Percentiles rank a stretch among this genome's conserved stretches.
These are phyloP conservation scores for Enteromius viviparus DNA, from an alignment of 2,797 vertebrate genomes.

Conservation along the genomic window DNA sequence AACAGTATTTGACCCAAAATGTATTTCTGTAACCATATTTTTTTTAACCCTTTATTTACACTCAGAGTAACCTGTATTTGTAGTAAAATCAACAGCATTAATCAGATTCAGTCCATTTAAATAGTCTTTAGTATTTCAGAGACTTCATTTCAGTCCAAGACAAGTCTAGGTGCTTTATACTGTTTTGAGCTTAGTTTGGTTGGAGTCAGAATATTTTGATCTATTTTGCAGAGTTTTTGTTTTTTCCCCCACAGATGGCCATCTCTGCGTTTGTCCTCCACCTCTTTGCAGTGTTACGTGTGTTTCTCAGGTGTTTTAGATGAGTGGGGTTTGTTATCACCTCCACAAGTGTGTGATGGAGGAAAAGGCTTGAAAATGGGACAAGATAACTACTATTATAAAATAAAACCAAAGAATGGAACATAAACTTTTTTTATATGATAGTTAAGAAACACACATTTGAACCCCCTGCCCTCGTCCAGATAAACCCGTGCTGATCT, in stretches of 20 bases:
- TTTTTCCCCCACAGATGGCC: background rate
- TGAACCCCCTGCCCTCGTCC: constrained; percentile 55
- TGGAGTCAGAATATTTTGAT: background rate
- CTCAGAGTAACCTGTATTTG: background rate
- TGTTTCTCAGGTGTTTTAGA: constrained; percentile 17
- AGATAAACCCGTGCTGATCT: constrained; percentile 11
- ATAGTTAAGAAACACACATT: constrained; percentile 27
- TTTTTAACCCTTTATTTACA: background rate
- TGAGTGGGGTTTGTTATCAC: constrained; percentile 11
- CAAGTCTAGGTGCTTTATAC: background rate
- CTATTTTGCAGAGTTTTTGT: background rate
- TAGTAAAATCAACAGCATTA: background rate
- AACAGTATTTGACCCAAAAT: background rate
- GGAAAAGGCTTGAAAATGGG: background rate
- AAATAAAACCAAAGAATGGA: background rate
- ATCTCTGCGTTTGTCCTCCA: constrained; percentile 24
- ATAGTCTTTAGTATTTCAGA: too few species aligned
- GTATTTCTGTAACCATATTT: background rate
- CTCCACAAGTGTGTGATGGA: constrained; percentile 20
- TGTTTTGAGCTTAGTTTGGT: background rate
- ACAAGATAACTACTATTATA: background rate
- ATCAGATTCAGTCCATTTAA: background rate
- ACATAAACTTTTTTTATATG: background rate
- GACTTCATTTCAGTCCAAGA: background rate
- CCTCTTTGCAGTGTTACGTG: background rate